These are phyloP conservation scores for Hestina assimilis DNA, from an alignment of 1,140 invertebrate species.

Conservation along the genomic window DNA sequence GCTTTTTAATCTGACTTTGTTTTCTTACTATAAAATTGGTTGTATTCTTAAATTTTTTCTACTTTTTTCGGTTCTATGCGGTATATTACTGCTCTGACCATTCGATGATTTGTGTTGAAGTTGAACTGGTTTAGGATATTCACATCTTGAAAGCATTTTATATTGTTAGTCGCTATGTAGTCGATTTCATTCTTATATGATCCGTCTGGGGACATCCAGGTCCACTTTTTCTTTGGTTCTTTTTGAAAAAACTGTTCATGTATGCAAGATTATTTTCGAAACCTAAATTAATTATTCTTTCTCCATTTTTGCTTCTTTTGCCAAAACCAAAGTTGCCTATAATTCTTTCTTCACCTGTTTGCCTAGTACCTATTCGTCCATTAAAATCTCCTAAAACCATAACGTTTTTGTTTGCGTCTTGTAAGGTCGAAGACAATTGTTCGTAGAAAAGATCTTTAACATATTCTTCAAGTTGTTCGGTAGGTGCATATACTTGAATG, in stretches of 20 bases:
- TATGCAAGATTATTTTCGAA: slow-evolving; percentile 8
- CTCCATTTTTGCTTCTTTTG: slow-evolving; percentile 13
- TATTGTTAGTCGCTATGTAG: background rate
- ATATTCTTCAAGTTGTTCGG: background rate
- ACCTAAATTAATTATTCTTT: slow-evolving; percentile 3
- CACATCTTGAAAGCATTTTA: background rate
- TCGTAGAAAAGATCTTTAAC: background rate
- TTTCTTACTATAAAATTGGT: no score
- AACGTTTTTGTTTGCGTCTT: slow-evolving; percentile 5
- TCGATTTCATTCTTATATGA: slow-evolving; percentile 1
- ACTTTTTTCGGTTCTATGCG: background rate
- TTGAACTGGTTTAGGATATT: background rate
- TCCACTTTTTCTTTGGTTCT: slow-evolving; percentile 16
- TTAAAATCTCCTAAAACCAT: no score
- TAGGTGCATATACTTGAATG: slow-evolving; percentile 1
- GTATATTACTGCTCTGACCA: background rate
- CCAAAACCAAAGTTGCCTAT: slow-evolving; percentile 8
- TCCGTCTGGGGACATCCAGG: slow-evolving; percentile 14
- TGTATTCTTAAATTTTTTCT: background rate
- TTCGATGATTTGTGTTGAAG: slow-evolving; percentile 1
- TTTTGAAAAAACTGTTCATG: slow-evolving; percentile 16
- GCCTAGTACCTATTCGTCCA: slow-evolving; percentile 9
- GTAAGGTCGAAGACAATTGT: background rate
- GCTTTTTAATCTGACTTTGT: no score
- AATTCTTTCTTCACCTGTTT: slow-evolving; percentile 9